phyloP scores from a whole-genome alignment of 2,113 vertebrate genomes.

The Petaurus breviceps region DNA sequence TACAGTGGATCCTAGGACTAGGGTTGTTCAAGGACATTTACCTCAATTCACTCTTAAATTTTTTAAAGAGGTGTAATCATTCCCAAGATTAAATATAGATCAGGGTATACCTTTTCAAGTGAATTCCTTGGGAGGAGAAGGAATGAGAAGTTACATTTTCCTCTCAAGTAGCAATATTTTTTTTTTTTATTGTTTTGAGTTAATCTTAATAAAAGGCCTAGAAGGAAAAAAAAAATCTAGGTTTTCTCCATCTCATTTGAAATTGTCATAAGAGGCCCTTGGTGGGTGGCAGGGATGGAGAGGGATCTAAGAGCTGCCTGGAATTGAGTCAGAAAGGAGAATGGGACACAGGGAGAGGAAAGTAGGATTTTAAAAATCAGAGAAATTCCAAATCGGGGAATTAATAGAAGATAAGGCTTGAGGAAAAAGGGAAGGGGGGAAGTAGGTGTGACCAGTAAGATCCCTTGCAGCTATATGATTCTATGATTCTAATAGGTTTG shows the following conservation, averaged over 20 bases:
- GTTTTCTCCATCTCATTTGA: background rate
- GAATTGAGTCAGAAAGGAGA: background rate
- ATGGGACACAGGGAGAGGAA: background rate
- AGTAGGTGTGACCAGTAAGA: background rate
- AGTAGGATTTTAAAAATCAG: background rate
- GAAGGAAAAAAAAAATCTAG: background rate
- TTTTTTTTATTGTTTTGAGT: background rate
- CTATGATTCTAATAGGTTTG: background rate
- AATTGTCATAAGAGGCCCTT: background rate
- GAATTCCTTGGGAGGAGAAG: background rate
- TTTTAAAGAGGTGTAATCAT: background rate
- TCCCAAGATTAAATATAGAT: background rate
- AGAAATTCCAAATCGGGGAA: background rate
- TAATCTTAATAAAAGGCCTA: background rate
- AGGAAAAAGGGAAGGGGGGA: background rate
- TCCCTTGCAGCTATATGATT: background rate
- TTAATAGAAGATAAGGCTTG: background rate
- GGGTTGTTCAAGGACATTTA: background rate
- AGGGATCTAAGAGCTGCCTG: background rate
- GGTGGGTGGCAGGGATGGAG: too few relatives aligned
- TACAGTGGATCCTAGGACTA: background rate
- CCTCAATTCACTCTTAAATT: background rate
- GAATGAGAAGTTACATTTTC: background rate
- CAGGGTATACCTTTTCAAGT: background rate
- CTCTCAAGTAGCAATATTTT: background rate